These are phyloP conservation scores for Falco cherrug DNA, from an alignment of 2,797 vertebrate genomes.

Conservation along the genomic window DNA sequence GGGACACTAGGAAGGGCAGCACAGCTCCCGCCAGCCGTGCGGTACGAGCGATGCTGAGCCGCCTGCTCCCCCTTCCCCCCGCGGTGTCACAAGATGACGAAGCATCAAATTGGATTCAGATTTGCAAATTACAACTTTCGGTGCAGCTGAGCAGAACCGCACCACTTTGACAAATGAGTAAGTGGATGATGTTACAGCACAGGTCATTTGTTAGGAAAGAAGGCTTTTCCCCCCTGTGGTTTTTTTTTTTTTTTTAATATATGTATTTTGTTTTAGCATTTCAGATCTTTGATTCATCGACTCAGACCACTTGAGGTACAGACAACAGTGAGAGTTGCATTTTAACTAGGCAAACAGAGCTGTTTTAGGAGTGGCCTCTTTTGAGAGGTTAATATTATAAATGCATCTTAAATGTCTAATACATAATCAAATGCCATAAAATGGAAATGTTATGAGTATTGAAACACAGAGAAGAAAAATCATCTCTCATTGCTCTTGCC, in stretches of 20 bases:
- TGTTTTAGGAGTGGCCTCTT: conserved; percentile 43
- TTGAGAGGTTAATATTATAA: conserved; percentile 74
- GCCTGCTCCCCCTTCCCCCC: background rate
- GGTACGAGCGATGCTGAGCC: rapidly evolving
- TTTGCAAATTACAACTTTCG: background rate
- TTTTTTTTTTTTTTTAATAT: background rate
- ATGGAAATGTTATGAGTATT: conserved; percentile 65
- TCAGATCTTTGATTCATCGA: conserved; percentile 66
- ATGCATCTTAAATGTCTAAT: conserved; percentile 73
- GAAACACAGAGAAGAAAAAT: conserved; percentile 56
- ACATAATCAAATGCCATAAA: conserved; percentile 66
- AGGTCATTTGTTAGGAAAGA: conserved; percentile 13
- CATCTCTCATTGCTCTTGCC: conserved; percentile 24
- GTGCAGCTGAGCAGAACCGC: background rate
- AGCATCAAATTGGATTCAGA: background rate
- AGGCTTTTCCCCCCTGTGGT: background rate
- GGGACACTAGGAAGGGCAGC: background rate
- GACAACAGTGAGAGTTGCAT: conserved; percentile 53
- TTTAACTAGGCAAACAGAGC: conserved; percentile 63
- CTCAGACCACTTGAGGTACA: conserved; percentile 38
- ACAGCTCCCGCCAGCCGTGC: rapidly evolving
- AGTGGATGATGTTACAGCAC: background rate
- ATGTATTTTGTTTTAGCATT: background rate
- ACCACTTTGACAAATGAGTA: background rate
- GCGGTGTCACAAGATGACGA: background rate